Evolutionary conservation across 37 sponge, comb jelly and placozoan species (phyloP).

Genomic region (Agelas oroides): DNA sequence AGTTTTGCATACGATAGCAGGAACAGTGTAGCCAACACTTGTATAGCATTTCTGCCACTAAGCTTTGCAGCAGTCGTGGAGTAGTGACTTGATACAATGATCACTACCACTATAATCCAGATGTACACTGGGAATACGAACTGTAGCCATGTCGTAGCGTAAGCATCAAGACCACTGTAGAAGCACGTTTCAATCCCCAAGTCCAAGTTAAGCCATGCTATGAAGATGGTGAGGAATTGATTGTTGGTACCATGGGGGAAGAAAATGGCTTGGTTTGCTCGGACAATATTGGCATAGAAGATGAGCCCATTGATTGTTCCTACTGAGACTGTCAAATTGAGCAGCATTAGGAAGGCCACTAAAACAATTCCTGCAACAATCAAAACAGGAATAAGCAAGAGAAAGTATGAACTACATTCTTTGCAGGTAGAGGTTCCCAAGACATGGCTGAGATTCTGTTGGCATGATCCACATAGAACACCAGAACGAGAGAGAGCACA

Average conservation of each 20-base stretch:
- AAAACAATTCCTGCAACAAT: not conserved
- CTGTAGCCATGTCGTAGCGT: not conserved
- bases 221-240: not conserved
- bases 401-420: not conserved
- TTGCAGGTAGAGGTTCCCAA: not conserved
- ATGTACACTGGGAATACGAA: constrained; percentile 18
- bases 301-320: constrained; percentile 46
- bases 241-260: not conserved
- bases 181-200: constrained; percentile 19
- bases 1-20: constrained; percentile 9
- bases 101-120: not conserved
- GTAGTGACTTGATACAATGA: not conserved
- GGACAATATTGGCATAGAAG: constrained; percentile 32
- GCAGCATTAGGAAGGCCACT: not conserved
- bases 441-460: not conserved
- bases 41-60: constrained; percentile 1
- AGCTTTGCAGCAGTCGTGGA: not conserved
- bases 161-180: constrained; percentile 36
- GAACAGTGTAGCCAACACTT: constrained; percentile 18
- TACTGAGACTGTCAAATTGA: constrained; percentile 42
- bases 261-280: constrained; percentile 1
- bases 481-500: constrained; percentile 4
- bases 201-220: constrained; percentile 25
- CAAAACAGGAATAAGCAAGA: not conserved
- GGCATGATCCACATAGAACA: constrained; percentile 21